These are phyloP conservation scores for Athalia rosae DNA, from an alignment of 2,888 invertebrate genomes.

Conservation along the genomic window DNA sequence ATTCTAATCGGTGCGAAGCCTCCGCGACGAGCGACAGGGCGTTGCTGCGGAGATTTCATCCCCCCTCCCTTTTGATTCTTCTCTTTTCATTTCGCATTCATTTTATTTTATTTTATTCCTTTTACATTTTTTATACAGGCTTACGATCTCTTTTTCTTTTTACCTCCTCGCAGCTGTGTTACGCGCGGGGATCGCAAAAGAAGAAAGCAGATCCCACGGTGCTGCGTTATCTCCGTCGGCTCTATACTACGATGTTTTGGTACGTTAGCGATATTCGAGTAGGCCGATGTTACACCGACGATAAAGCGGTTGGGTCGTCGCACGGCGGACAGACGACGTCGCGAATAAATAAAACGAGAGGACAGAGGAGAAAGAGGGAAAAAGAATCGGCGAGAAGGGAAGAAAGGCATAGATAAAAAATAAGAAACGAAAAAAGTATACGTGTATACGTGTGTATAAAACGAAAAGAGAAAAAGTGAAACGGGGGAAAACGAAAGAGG, in stretches of 20 bases:
- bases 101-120: no score
- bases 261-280: slow-evolving; percentile 45
- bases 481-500: slow-evolving; percentile 5
- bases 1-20: no score
- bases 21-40: no score
- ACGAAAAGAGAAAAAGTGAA: slow-evolving; percentile 4
- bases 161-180: not conserved
- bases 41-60: not conserved
- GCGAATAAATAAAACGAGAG: not conserved
- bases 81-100: not conserved
- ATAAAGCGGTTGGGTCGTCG: slow-evolving; percentile 10
- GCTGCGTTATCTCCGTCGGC: slow-evolving; percentile 38
- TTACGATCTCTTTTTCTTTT: not conserved
- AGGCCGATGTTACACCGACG: slow-evolving; percentile 38
- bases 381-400: not conserved
- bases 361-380: not conserved
- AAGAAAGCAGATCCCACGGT: slow-evolving; percentile 22
- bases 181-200: slow-evolving; percentile 6
- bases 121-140: not conserved
- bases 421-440: slow-evolving; percentile 14
- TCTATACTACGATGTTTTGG: slow-evolving; percentile 26
- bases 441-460: not conserved
- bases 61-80: not conserved
- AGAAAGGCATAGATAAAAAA: not conserved
- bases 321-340: not conserved